Evolutionary conservation across 2,113 vertebrate genomes (phyloP).

Genomic region (Acanthochromis polyacanthus): DNA sequence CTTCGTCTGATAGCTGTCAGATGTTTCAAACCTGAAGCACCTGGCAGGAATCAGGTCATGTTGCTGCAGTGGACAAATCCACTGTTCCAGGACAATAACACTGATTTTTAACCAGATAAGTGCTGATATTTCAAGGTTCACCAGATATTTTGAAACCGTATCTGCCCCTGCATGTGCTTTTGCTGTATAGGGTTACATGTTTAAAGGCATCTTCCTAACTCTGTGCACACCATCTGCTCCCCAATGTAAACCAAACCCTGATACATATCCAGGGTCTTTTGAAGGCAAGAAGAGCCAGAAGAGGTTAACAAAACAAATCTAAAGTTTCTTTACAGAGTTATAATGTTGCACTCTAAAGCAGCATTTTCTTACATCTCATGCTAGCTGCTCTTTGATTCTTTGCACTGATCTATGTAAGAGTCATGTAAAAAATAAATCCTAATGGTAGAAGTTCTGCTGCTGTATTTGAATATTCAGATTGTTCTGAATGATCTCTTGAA

Average conservation of each 20-base stretch:
- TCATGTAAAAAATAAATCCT: no score
- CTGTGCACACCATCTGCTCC: slow-evolving; percentile 67
- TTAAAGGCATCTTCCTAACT: slow-evolving; percentile 63
- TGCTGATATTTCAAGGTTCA: slow-evolving; percentile 46
- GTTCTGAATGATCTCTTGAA: no score
- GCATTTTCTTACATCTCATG: background rate
- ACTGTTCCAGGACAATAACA: slow-evolving; percentile 27
- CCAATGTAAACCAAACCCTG: slow-evolving; percentile 52
- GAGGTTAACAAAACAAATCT: slow-evolving; percentile 67
- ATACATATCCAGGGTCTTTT: slow-evolving; percentile 45
- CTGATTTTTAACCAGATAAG: slow-evolving; percentile 38
- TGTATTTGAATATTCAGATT: no score
- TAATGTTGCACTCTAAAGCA: background rate
- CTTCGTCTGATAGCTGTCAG: slow-evolving; percentile 19
- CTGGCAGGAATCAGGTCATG: slow-evolving; percentile 48
- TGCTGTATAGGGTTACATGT: slow-evolving; percentile 66
- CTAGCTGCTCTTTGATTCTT: slow-evolving; percentile 7
- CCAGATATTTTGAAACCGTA: slow-evolving; percentile 54
- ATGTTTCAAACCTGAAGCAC: slow-evolving; percentile 27
- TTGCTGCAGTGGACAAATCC: slow-evolving; percentile 27
- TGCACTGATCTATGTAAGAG: background rate
- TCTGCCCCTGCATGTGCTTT: slow-evolving; percentile 39
- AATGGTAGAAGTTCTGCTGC: no score
- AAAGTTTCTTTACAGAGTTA: slow-evolving; percentile 41
- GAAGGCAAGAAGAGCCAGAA: slow-evolving; percentile 50